Evolutionary conservation across 2,113 vertebrate genomes (phyloP).

Genomic region (Pomatorhinus ruficollis): DNA sequence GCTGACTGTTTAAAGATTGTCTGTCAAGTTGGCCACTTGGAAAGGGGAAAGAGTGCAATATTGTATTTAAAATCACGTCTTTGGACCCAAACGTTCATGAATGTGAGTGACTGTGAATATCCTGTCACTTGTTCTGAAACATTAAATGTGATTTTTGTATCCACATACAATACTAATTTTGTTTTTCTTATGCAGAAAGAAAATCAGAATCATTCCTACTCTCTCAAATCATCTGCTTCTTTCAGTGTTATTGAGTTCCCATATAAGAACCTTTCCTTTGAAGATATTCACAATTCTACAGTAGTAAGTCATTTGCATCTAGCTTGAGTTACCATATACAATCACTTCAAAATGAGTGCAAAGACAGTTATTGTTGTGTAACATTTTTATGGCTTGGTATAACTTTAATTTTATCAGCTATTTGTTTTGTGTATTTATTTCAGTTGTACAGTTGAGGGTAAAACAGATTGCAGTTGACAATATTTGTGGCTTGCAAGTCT

Average conservation of each 20-base stretch:
- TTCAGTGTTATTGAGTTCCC: slow-evolving; percentile 95
- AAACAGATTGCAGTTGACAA: neutral
- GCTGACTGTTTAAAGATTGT: slow-evolving; percentile 84
- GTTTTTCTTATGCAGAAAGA: slow-evolving; percentile 76
- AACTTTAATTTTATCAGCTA: neutral
- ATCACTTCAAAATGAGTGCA: neutral
- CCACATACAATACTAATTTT: neutral
- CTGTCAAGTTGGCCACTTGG: slow-evolving; percentile 93
- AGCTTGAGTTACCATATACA: neutral
- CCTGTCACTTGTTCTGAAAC: neutral
- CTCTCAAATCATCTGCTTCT: slow-evolving; percentile 85
- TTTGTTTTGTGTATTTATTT: neutral
- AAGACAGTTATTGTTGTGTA: neutral
- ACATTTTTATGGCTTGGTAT: neutral
- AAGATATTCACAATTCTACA: slow-evolving; percentile 87
- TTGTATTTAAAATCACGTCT: slow-evolving; percentile 89
- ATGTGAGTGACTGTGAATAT: slow-evolving; percentile 71
- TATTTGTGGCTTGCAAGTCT: neutral
- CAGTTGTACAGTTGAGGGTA: neutral
- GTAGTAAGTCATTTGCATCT: slow-evolving; percentile 75
- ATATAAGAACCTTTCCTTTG: slow-evolving; percentile 88
- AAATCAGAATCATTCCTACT: slow-evolving; percentile 92
- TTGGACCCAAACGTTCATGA: slow-evolving; percentile 88
- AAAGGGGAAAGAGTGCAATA: slow-evolving; percentile 89
- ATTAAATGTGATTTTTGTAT: neutral